Base-by-base conservation (phyloP, 2,888 invertebrate species). In the Epinotia bilunana region DNA sequence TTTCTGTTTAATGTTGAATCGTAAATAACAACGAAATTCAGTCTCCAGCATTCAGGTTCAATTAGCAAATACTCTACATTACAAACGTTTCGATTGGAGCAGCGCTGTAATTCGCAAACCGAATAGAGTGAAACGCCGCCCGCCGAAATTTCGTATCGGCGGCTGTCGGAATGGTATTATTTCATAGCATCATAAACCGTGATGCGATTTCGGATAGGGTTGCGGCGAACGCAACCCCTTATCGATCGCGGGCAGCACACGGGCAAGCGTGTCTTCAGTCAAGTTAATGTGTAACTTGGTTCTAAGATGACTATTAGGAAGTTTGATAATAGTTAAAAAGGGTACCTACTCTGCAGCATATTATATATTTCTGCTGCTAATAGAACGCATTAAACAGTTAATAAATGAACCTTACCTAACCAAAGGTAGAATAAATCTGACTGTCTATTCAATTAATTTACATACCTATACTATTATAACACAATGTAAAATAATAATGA, bases 171-270 rank as follows among this genome's bases (percentile, higher is more conserved):
- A 84, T 83, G 79, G 80, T 79, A 76, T 83, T 84, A 84, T 85
- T 85, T 85, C 78, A 81, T 78, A 80, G 78, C 82, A 79, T 85
- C 83, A 87, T 84, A 86, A 83, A 83, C 81, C 80, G 81, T 83
- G 82, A 82, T 78, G 72, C 68, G 79, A 80, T 83, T 85, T 84
- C 78, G 79, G 79, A 83, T 84, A 81, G 83, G 84, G 84, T 85
- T 86, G 85, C 79, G 81, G 82, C 76, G 74, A 81, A 78, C 71
- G 78, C 23, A 67, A 68, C 23, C n/a, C 49, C 72, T 77, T 83
- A 87, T 87, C 80, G 86, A 87, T 85, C 82, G 78, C 62, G 73
- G 70, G 70, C 75, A 77, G 73, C 78, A 77, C 76, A 77, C 79
- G 77, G 83, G 82, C 80, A 81, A 80, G 77, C 82, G 79, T 79